A percentile compares a stretch with the other conserved stretches of the same genome.
phyloP scores from a whole-genome alignment of 1,140 invertebrate species.

The Drosophila pruinosa region DNA sequence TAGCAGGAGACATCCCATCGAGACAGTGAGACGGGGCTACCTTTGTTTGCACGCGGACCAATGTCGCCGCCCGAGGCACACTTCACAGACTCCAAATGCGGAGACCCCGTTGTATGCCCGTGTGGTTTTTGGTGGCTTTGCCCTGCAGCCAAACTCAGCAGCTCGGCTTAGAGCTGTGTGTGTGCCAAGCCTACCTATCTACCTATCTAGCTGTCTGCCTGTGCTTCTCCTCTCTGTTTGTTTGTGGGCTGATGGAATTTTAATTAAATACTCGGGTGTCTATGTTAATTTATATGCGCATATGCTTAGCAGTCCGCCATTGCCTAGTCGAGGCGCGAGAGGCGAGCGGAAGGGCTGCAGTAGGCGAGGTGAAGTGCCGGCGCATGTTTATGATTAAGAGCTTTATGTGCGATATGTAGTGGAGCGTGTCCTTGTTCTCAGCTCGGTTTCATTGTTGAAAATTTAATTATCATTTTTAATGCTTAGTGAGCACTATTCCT shows the following conservation, averaged over 20 bases:
- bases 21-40: neutral
- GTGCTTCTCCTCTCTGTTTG: constrained; percentile 9
- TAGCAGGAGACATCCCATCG: neutral
- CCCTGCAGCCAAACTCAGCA: constrained; percentile 39
- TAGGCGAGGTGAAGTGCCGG: constrained; percentile 66
- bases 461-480: constrained; percentile 81
- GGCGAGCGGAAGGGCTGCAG: neutral
- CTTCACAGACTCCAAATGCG: constrained; percentile 55
- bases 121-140: constrained; percentile 77
- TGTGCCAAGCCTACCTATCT: neutral
- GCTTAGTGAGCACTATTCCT: constrained; percentile 78
- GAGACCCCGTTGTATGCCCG: constrained; percentile 10
- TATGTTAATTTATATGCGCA: constrained; percentile 82
- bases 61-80: constrained; percentile 44
- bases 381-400: constrained; percentile 81
- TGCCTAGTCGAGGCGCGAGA: no score
- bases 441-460: constrained; percentile 75
- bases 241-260: constrained; percentile 73
- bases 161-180: constrained; percentile 49
- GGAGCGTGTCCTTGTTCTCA: constrained; percentile 46
- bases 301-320: constrained; percentile 67
- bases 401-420: constrained; percentile 47
- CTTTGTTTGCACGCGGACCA: constrained; percentile 62
- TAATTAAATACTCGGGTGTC: constrained; percentile 80
- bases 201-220: neutral